Conservation (phyloP, 2,113 vertebrate genomes). For the Aspiorhynchus laticeps region DNA sequence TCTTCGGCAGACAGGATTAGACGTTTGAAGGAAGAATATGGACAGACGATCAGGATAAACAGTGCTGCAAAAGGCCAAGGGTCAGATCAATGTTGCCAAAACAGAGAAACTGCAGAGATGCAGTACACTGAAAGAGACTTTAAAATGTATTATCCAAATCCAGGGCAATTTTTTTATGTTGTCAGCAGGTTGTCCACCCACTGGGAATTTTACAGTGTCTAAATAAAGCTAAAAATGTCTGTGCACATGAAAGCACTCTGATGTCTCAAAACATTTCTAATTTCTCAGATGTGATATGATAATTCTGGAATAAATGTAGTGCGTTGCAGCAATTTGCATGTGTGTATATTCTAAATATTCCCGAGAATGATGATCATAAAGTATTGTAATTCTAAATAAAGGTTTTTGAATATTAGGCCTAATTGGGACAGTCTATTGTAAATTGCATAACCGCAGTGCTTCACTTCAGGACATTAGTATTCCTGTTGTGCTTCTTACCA, state of each 20-base stretch:
- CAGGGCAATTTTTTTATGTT: conserved; percentile 7
- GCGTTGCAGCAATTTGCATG: not conserved
- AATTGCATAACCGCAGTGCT: conserved; percentile 12
- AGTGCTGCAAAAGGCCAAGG: not conserved
- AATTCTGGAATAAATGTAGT: not conserved
- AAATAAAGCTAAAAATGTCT: conserved; percentile 8
- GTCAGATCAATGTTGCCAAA: not conserved
- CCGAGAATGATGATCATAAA: not conserved
- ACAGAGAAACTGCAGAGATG: not conserved
- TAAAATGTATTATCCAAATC: not conserved
- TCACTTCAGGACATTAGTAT: conserved; percentile 50
- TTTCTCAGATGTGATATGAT: not conserved
- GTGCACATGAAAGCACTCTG: not conserved
- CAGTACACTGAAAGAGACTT: not conserved
- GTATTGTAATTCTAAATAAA: not conserved
- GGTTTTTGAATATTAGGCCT: conserved; percentile 28
- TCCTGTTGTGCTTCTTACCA: conserved; percentile 44
- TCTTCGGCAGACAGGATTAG: conserved; percentile 3
- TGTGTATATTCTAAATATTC: not conserved
- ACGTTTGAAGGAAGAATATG: not conserved
- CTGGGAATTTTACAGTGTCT: conserved; percentile 1
- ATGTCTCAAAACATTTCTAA: conserved; percentile 11
- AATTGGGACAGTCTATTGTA: conserved; percentile 23
- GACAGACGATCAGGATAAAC: conserved; percentile 6
- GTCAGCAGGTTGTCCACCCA: conserved; percentile 11